phyloP scores from a whole-genome alignment of 2,888 invertebrate species.

The Dicycla oo region DNA sequence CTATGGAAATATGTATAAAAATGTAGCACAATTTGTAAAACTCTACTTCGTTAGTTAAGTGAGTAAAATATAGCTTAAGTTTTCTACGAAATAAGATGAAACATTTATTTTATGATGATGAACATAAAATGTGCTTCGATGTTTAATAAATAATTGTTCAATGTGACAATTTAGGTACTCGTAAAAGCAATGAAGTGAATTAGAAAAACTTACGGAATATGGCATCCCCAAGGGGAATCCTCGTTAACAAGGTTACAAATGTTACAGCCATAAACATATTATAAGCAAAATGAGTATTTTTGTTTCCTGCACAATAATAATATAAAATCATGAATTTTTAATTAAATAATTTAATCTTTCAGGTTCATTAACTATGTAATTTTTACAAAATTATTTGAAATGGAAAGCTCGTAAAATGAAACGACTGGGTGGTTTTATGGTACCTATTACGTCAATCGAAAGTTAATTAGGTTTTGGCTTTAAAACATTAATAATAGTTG shows the following conservation, averaged over 20 bases:
- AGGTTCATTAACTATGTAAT: slow-evolving; percentile 45
- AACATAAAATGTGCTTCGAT: too few relatives aligned
- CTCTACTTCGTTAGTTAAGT: not conserved
- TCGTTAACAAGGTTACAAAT: slow-evolving; percentile 74
- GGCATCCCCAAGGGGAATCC: slow-evolving; percentile 65
- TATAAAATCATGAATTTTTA: slow-evolving; percentile 65
- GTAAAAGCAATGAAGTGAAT: not conserved
- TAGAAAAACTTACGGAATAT: slow-evolving; percentile 75
- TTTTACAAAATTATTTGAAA: slow-evolving; percentile 27
- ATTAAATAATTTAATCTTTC: slow-evolving; percentile 56
- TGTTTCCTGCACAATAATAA: slow-evolving; percentile 58
- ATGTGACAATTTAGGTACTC: not conserved
- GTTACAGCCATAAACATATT: slow-evolving; percentile 77
- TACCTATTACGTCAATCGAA: slow-evolving; percentile 13
- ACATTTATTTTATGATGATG: too few relatives aligned
- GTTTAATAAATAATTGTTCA: not conserved
- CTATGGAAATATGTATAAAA: slow-evolving; percentile 65
- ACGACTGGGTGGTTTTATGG: slow-evolving; percentile 40
- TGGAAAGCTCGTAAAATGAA: slow-evolving; percentile 31
- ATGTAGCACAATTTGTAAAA: not conserved
- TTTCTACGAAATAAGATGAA: not conserved
- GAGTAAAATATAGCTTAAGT: slow-evolving; percentile 4
- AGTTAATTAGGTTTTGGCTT: slow-evolving; percentile 48
- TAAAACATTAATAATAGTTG: not conserved
- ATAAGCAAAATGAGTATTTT: slow-evolving; percentile 62